Evolutionary conservation across 1,140 invertebrate genomes (phyloP).

Genomic region (Tetragnatha versicolor): DNA sequence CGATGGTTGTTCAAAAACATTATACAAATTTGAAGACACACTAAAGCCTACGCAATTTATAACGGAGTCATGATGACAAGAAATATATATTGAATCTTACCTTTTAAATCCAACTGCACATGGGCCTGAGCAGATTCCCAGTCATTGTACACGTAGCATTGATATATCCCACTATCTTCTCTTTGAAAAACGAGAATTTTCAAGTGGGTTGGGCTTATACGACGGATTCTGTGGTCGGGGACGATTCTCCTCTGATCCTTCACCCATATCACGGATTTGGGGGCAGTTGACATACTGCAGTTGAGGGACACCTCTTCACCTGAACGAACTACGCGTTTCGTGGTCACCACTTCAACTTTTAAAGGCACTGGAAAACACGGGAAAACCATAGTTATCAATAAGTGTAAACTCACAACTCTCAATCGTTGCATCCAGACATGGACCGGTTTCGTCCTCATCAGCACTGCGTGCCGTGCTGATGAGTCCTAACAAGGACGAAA

Average conservation of each 20-base stretch:
- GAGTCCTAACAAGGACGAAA: too few relatives aligned
- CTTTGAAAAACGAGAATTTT: constrained; percentile 49
- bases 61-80: too few relatives aligned
- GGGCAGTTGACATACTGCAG: constrained; percentile 50
- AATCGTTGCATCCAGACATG: too few relatives aligned
- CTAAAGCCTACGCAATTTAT: too few relatives aligned
- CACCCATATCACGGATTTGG: constrained; percentile 54
- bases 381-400: too few relatives aligned
- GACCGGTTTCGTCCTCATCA: too few relatives aligned
- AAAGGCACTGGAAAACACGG: constrained; percentile 43
- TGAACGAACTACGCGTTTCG: constrained; percentile 44
- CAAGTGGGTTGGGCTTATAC: constrained; percentile 36
- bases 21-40: too few relatives aligned
- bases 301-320: constrained; percentile 56
- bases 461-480: too few relatives aligned
- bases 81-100: constrained; percentile 24
- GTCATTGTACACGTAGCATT: constrained; percentile 56
- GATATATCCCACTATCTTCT: constrained; percentile 56
- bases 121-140: constrained; percentile 55
- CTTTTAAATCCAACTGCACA: constrained; percentile 49
- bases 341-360: constrained; percentile 50
- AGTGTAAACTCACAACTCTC: too few relatives aligned
- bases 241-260: constrained; percentile 52
- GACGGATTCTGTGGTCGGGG: constrained; percentile 48
- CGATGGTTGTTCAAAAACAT: too few relatives aligned